Base-by-base conservation (phyloP, 2,113 vertebrate genomes). In the Pampusana beccarii region DNA sequence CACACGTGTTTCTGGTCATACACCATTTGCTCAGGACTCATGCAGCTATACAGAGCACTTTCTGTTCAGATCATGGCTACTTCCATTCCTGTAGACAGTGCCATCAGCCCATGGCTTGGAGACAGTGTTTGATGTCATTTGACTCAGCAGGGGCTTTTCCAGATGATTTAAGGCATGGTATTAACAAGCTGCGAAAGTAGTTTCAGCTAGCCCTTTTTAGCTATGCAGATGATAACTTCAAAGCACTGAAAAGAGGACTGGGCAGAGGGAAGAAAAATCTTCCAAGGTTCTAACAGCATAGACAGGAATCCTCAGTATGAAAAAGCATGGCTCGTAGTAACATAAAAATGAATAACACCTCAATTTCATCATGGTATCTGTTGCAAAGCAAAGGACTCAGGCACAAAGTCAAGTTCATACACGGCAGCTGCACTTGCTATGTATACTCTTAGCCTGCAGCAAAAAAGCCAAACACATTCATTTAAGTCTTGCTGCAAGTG, bases 111-210 rank as follows among this genome's bases (percentile, higher is more conserved):
- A 57, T 92, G 86, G 60, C 65, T 94, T 81, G 65, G 80, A 84
- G 84, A 40, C 60, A 60, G 15, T 26, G 40, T 96, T 96, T 96
- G 91, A 95, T 92, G 86, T 95, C 93, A 89, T 93, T 84, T 3
- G 31, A 71, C 92, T 88, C 92, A 74, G 88, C 80, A 87, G 83
- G 91, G 36, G 23, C 91, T 86, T 93, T 97, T 96, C 93, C 92
- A 94, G 95, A 91, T 96, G 80, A 97, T 95, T 96, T 95, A 96
- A 93, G 80, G 72, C 91, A 86, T 79, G 57, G 77, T 85, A 93
- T 96, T 97, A 96, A 86, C 83, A 94, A 94, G 86, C 88, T 95
- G 92, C 91, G 92, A 96, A 95, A 92, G 90, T 80, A 91, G 88
- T 85, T 94, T 64, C 86, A 92, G 86, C 73, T 79, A 91, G 86